Percentiles rank a stretch among this genome's conserved stretches.
These are phyloP conservation scores for Balearica regulorum DNA, from an alignment of 2,797 vertebrate genomes.

Conservation along the genomic window DNA sequence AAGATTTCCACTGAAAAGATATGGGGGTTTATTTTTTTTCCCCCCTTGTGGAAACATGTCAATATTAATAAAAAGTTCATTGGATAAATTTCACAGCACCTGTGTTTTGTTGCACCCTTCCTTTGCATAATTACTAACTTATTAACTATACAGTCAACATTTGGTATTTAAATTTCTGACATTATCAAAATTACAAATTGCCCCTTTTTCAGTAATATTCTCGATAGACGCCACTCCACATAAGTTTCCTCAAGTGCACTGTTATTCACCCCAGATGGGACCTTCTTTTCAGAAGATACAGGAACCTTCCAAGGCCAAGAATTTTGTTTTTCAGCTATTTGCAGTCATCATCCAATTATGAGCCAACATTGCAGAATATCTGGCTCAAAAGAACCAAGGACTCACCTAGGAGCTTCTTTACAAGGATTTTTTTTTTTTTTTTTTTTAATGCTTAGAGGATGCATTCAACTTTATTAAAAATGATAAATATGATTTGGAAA, in stretches of 20 bases:
- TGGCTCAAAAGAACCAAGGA: background rate
- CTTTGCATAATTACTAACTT: background rate
- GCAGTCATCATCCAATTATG: background rate
- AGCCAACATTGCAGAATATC: background rate
- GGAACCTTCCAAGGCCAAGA: background rate
- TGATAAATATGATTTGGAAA: background rate
- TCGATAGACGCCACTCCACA: too few relatives aligned
- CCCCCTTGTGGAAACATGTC: background rate
- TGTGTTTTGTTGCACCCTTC: background rate
- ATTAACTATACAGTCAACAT: fast-evolving
- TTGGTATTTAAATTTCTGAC: background rate
- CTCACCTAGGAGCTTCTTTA: background rate
- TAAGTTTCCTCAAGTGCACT: background rate
- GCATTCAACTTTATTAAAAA: background rate
- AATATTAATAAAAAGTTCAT: background rate
- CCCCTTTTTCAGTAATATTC: background rate
- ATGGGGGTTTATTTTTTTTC: too few relatives aligned
- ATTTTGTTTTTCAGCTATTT: background rate
- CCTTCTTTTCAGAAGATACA: background rate
- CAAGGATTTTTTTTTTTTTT: background rate
- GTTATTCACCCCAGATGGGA: background rate
- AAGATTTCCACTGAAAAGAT: background rate
- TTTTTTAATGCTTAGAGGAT: background rate
- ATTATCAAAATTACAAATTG: background rate
- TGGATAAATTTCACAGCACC: background rate